Evolutionary conservation across 2,888 invertebrate genomes (phyloP), one percentile per base, ranked within the genome.

Genomic region (Heliconius cydno): DNA sequence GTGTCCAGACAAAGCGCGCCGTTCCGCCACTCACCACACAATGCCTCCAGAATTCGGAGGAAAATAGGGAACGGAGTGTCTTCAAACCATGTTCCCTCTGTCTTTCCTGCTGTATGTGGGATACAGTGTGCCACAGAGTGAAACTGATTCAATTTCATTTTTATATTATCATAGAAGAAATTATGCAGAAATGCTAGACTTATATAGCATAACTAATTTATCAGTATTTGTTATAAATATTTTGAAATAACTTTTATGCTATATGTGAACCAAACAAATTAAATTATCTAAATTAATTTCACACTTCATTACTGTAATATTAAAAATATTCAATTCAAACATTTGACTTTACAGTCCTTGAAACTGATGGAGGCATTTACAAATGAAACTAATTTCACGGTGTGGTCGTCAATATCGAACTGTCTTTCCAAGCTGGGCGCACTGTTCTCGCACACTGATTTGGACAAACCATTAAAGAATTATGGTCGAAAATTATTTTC

Each of bases 371-470:
- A 97, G 86, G 98, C 98, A 0, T 98, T 97, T 89, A 96, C 96
- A 83, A 96, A 97, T 84, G 99, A 99, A 91, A 97, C 96, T 63
- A 98, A 99, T 92, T 99, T 97, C 93, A 98, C 98, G 0, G 99
- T 99, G 0, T 99, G 99, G 99, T 97, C 97, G 12, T 97, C 97
- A 1, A 97, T 98, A 84, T 96, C 96, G 67, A 97, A 97, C 89
- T 97, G 97, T 85, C 92, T 99, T 78, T 96, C 96, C n/a, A 97
- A 97, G 88, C 94, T 99, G 77, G 96, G 96, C 79, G 96, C 96
- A 71, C 94, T 99, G 46, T 94, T 98, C 81, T 97, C 98, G 5
- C 97, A 98, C 90, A 97, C 98, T 0, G 97, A 97, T 28, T 96
- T 96, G 82, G 96, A 97, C 86, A 96, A 96, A 30, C 95, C 96